Conservation (phyloP, 2,888 invertebrate genomes). For the Nesidiocoris tenuis region DNA sequence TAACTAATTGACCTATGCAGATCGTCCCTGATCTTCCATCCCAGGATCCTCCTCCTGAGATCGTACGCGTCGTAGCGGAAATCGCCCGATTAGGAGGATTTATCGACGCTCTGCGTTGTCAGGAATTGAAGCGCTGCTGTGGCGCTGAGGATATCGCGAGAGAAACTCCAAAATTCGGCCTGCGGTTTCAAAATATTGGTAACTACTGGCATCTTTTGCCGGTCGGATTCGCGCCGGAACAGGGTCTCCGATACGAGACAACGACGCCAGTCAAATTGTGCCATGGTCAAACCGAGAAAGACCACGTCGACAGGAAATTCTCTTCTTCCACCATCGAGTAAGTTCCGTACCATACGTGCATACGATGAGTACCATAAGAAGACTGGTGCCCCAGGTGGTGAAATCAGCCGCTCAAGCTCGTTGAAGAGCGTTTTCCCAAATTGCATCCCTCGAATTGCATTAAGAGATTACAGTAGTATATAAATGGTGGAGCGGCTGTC, state of each 20-base stretch:
- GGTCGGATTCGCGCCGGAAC: constrained; percentile 47
- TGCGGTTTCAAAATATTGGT: constrained; percentile 49
- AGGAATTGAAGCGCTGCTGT: constrained; percentile 50
- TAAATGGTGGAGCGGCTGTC: too few relatives aligned
- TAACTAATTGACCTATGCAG: too few relatives aligned
- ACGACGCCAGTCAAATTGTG: constrained; percentile 53
- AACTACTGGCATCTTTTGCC: constrained; percentile 51
- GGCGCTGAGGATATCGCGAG: constrained; percentile 49
- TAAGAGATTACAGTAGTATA: too few relatives aligned
- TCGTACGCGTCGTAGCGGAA: constrained; percentile 52
- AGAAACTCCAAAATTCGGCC: constrained; percentile 48
- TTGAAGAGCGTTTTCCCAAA: too few relatives aligned
- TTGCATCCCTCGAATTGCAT: too few relatives aligned
- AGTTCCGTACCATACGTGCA: too few relatives aligned
- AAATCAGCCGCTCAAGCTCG: too few relatives aligned
- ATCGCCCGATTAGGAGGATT: constrained; percentile 52
- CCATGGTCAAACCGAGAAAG: constrained; percentile 47
- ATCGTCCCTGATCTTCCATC: too few relatives aligned
- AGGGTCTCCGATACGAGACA: constrained; percentile 52
- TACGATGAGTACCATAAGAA: too few relatives aligned
- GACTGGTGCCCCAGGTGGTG: too few relatives aligned
- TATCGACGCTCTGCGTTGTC: constrained; percentile 51
- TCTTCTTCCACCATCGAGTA: constrained; percentile 47
- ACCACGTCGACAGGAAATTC: constrained; percentile 52
- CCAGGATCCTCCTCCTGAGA: constrained; percentile 50